Conservation (phyloP, 1,140 invertebrate genomes). For the Heterodera schachtii region DNA sequence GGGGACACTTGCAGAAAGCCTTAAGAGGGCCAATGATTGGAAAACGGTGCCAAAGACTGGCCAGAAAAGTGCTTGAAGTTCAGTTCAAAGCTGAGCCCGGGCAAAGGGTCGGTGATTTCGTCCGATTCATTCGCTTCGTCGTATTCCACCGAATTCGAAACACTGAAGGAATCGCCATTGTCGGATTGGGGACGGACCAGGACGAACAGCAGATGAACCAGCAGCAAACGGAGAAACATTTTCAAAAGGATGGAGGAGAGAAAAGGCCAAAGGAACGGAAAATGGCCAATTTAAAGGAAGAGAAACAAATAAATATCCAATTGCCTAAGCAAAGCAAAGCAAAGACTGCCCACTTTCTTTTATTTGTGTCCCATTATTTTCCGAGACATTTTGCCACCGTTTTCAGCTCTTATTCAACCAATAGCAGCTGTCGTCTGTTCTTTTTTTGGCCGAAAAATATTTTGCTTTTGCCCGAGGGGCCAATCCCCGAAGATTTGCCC, state of each 20-base stretch:
- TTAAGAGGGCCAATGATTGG: slow-evolving; percentile 32
- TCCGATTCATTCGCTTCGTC: slow-evolving; percentile 33
- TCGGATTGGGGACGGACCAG: not conserved
- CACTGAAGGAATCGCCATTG: not conserved
- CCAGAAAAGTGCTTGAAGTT: slow-evolving; percentile 64
- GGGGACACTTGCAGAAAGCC: slow-evolving; percentile 59
- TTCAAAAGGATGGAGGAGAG: not conserved
- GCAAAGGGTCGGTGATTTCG: slow-evolving; percentile 55
- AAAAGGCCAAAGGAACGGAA: too few species aligned
- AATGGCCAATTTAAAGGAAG: too few species aligned
- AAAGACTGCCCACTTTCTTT: too few species aligned
- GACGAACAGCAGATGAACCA: not conserved
- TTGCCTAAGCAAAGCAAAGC: too few species aligned
- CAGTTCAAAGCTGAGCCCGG: slow-evolving; percentile 57
- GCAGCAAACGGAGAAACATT: not conserved
- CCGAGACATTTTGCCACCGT: too few species aligned
- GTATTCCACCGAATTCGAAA: not conserved
- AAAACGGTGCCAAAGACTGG: not conserved
- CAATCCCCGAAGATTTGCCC: not conserved
- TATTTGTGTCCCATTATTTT: too few species aligned
- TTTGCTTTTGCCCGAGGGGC: not conserved
- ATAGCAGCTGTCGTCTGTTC: not conserved
- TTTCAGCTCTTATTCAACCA: not conserved
- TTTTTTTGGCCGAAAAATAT: not conserved
- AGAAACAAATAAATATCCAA: too few species aligned